Conservation (phyloP, 1,140 invertebrate species). For the Brachionus rotundiformis region DNA sequence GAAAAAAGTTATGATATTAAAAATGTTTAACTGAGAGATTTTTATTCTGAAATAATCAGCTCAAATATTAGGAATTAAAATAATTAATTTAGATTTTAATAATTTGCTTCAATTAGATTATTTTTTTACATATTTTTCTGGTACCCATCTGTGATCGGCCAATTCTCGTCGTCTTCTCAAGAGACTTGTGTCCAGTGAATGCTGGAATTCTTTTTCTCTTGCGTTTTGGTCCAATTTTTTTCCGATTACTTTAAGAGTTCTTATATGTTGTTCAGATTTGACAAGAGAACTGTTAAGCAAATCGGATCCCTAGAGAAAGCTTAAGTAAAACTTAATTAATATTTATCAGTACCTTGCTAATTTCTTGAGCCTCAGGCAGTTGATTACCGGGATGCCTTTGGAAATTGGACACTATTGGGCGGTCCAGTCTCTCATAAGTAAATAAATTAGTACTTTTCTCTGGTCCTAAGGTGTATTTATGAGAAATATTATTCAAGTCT, state of each 20-base stretch:
- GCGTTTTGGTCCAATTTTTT: constrained; percentile 26
- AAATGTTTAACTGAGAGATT: neutral
- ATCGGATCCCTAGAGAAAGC: neutral
- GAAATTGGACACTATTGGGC: constrained; percentile 61
- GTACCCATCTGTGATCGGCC: constrained; percentile 46
- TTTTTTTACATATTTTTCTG: constrained; percentile 50
- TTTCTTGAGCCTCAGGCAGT: constrained; percentile 61
- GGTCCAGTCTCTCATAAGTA: constrained; percentile 59
- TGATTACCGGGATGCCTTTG: constrained; percentile 64
- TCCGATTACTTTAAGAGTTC: constrained; percentile 45
- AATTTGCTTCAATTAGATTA: neutral
- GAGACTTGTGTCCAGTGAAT: neutral
- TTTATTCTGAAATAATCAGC: constrained; percentile 19
- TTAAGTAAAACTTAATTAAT: neutral
- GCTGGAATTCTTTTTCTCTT: constrained; percentile 31
- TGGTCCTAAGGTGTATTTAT: constrained; percentile 60
- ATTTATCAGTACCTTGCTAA: constrained; percentile 57
- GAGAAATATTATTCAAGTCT: constrained; percentile 60
- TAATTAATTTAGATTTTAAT: constrained; percentile 23
- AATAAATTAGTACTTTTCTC: constrained; percentile 58
- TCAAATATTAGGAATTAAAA: neutral
- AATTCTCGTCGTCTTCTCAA: constrained; percentile 41
- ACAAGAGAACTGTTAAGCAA: constrained; percentile 2
- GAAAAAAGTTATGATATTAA: neutral
- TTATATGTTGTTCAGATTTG: constrained; percentile 44